phyloP scores from a whole-genome alignment of 2,113 vertebrate genomes.

The rabbit (Oryctolagus cuniculus) region mOryCun1.1 NC_091437.1:34507001-34507500 shows the following conservation, averaged over 20 bases:
- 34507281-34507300: neutral
- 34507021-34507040: neutral
- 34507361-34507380: neutral
- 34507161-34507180: neutral
- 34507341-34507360: neutral
- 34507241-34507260: neutral
- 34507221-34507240: neutral
- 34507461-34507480: neutral
- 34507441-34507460: neutral
- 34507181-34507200: neutral
- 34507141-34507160: neutral
- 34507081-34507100: constrained; percentile 10
- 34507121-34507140: neutral
- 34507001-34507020: neutral
- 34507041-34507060: neutral
- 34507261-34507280: neutral
- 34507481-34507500: constrained; percentile 20
- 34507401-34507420: neutral
- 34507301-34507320: neutral
- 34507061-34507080: neutral
- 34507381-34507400: neutral
- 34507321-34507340: neutral
- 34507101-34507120: neutral
- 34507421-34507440: neutral
- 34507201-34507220: neutral